phyloP scores from a whole-genome alignment of 2,888 invertebrate genomes.

The Dicyrtomina minuta region DNA sequence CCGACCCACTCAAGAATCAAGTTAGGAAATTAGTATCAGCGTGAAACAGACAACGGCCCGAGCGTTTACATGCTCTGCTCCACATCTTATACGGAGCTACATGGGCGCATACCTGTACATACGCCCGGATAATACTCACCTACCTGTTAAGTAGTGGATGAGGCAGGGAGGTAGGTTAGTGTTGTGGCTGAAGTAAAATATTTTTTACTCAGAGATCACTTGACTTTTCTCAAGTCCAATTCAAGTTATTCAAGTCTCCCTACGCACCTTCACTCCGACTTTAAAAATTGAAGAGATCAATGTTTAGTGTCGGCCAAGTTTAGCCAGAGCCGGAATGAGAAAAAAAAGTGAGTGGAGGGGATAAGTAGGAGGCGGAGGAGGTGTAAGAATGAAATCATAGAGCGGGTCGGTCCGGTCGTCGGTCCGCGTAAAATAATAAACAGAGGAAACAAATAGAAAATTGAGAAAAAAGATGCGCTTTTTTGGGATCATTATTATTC shows the following conservation, averaged over 20 bases:
- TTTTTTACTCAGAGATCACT: slow-evolving; percentile 15
- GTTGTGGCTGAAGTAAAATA: slow-evolving; percentile 7
- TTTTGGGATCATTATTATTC: too few relatives aligned
- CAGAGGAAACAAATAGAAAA: too few relatives aligned
- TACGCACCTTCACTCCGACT: neutral
- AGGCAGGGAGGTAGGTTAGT: too few relatives aligned
- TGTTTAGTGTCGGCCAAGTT: neutral
- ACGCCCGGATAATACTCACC: neutral
- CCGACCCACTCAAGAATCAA: slow-evolving; percentile 14
- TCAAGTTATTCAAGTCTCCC: too few relatives aligned
- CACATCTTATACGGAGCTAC: too few relatives aligned
- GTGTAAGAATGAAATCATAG: neutral
- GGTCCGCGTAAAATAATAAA: too few relatives aligned
- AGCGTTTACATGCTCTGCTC: neutral
- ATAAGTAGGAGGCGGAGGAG: too few relatives aligned
- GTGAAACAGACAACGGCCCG: slow-evolving; percentile 13
- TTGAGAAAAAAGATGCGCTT: too few relatives aligned
- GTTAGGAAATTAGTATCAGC: slow-evolving; percentile 26
- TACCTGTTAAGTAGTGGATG: neutral
- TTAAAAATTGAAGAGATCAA: neutral
- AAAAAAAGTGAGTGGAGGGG: neutral
- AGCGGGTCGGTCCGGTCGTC: too few relatives aligned
- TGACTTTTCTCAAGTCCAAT: neutral
- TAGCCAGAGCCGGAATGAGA: neutral
- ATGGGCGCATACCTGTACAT: neutral